These are phyloP conservation scores for Epiblema foenella DNA, from an alignment of 2,888 invertebrate genomes.

Conservation along the genomic window DNA sequence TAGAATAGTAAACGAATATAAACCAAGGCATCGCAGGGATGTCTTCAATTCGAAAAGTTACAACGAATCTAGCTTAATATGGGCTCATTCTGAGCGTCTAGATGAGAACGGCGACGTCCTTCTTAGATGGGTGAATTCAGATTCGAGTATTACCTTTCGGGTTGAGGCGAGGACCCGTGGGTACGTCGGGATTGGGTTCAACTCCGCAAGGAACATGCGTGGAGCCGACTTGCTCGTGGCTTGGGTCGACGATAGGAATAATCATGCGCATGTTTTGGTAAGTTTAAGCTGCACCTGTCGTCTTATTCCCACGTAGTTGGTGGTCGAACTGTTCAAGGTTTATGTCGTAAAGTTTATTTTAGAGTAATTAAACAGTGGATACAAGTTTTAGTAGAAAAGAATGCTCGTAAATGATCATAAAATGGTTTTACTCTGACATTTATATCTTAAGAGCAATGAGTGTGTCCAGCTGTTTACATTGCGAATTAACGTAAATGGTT, in stretches of 20 bases:
- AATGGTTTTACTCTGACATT: constrained; percentile 3
- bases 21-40: constrained; percentile 68
- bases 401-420: constrained; percentile 19
- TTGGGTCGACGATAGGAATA: constrained; percentile 91
- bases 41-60: constrained; percentile 78
- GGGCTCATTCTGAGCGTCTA: constrained; percentile 86
- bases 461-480: neutral
- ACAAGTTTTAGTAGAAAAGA: constrained; percentile 11
- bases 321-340: constrained; percentile 29
- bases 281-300: constrained; percentile 74
- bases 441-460: neutral
- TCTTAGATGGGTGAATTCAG: constrained; percentile 90
- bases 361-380: constrained; percentile 28
- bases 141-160: constrained; percentile 92
- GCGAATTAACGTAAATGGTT: neutral
- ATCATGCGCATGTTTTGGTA: constrained; percentile 91
- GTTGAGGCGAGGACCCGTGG: constrained; percentile 93
- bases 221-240: constrained; percentile 95
- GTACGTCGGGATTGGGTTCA: constrained; percentile 95
- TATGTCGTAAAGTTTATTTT: constrained; percentile 22
- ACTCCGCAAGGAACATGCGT: constrained; percentile 90
- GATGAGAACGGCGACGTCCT: constrained; percentile 82
- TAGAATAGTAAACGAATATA: constrained; percentile 73
- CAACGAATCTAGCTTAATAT: constrained; percentile 73
- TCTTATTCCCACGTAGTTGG: constrained; percentile 40